phyloP scores from a whole-genome alignment of 2,797 vertebrate species.

The Rhinatrema bivittatum region DNA sequence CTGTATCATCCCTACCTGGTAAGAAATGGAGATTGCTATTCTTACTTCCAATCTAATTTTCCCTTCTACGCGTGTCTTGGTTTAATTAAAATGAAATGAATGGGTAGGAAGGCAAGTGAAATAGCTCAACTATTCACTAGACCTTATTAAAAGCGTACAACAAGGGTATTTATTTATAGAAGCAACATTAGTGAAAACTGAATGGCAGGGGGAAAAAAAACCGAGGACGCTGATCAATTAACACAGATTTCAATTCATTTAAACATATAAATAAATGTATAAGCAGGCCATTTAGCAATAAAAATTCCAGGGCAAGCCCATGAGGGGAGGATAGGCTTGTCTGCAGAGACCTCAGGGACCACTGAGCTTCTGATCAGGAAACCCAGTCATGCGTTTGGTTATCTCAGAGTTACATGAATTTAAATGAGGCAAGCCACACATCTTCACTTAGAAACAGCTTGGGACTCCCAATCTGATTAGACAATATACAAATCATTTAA shows the following conservation, averaged over 20 bases:
- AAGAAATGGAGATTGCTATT: background rate
- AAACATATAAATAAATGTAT: constrained; percentile 32
- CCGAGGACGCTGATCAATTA: constrained; percentile 15
- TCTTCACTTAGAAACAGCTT: constrained; percentile 16
- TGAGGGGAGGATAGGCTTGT: constrained; percentile 16
- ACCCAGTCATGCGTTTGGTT: constrained; percentile 36
- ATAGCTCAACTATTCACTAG: constrained; percentile 20
- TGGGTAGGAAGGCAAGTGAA: constrained; percentile 21
- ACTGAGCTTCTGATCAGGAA: constrained; percentile 39
- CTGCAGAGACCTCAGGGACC: constrained; percentile 35
- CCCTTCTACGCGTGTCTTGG: constrained; percentile 4
- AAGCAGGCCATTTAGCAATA: constrained; percentile 35
- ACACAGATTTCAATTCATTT: constrained; percentile 23
- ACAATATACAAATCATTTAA: constrained; percentile 23
- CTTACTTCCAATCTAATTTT: constrained; percentile 4
- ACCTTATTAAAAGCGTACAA: constrained; percentile 24
- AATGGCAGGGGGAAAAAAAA: constrained; percentile 16
- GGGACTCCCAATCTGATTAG: constrained; percentile 35
- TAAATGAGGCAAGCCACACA: constrained; percentile 36
- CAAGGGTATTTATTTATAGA: constrained; percentile 33
- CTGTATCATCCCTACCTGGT: background rate
- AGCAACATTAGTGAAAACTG: constrained; percentile 22
- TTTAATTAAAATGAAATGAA: constrained; percentile 39
- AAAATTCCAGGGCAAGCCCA: constrained; percentile 16
- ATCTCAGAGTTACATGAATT: constrained; percentile 30